Conservation (phyloP, 2,113 vertebrate genomes). For the Ivindomyrus marchei region DNA sequence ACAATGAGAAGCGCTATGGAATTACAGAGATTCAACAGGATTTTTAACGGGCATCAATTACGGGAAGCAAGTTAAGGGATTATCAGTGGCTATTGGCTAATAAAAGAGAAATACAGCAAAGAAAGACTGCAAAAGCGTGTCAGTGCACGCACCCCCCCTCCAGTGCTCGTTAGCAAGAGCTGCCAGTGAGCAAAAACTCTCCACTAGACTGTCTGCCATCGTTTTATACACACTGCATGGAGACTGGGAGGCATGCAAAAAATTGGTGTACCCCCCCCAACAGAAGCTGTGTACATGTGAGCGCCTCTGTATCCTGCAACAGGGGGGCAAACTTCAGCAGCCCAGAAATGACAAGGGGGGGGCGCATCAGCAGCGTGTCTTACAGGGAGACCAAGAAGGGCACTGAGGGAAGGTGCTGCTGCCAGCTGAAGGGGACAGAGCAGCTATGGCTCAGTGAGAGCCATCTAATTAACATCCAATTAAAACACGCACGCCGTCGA, state of each 20-base stretch:
- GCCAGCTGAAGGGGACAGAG: not conserved
- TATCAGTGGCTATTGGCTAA: not conserved
- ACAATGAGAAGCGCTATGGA: not conserved
- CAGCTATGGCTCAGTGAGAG: not conserved
- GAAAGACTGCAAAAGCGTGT: not conserved
- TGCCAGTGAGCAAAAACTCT: not conserved
- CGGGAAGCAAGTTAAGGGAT: not conserved
- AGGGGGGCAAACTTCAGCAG: not conserved
- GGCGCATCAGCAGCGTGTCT: not conserved
- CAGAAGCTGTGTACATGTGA: not conserved
- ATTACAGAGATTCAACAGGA: slow-evolving; percentile 6
- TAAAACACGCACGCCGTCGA: not conserved
- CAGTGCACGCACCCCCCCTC: not conserved
- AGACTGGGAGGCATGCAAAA: not conserved
- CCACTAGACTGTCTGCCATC: not conserved
- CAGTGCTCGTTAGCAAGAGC: not conserved
- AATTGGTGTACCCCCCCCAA: not conserved
- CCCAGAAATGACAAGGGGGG: not conserved
- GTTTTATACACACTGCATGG: not conserved
- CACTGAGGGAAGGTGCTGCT: too few relatives aligned
- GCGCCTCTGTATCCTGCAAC: not conserved
- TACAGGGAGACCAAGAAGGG: not conserved
- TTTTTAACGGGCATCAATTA: slow-evolving; percentile 7
- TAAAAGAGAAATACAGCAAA: not conserved
- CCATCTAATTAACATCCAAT: not conserved